Evolutionary conservation across 2,797 vertebrate genomes (phyloP).

Genomic region (Protosalanx chinensis): DNA sequence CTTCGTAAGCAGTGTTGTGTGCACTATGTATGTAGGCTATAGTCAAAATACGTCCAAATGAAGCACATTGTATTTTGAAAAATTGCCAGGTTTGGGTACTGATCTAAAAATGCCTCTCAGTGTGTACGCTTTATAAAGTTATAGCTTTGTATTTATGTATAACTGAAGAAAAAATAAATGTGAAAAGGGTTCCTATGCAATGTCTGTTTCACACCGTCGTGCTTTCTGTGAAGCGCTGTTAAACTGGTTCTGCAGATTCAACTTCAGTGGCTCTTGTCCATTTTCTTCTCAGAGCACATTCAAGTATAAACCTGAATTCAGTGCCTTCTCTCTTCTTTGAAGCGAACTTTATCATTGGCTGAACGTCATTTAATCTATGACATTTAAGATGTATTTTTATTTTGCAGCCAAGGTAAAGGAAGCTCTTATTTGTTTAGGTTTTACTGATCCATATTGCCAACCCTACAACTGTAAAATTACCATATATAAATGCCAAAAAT

Average conservation of each 20-base stretch:
- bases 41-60: slow-evolving; percentile 40
- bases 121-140: slow-evolving; percentile 44
- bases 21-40: slow-evolving; percentile 53
- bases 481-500: slow-evolving; percentile 52
- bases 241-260: slow-evolving; percentile 23
- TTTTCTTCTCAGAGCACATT: slow-evolving; percentile 22
- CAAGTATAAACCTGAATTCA: slow-evolving; percentile 26
- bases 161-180: slow-evolving; percentile 60
- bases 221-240: slow-evolving; percentile 43
- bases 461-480: slow-evolving; percentile 70
- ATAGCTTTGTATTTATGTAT: slow-evolving; percentile 57
- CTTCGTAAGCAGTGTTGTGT: slow-evolving; percentile 50
- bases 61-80: slow-evolving; percentile 53
- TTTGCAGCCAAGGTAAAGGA: slow-evolving; percentile 56
- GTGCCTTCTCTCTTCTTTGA: slow-evolving; percentile 65
- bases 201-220: slow-evolving; percentile 36
- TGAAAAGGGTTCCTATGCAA: slow-evolving; percentile 69
- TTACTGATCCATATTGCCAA: slow-evolving; percentile 55
- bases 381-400: slow-evolving; percentile 30
- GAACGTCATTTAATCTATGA: slow-evolving; percentile 27
- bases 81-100: slow-evolving; percentile 53
- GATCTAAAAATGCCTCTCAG: slow-evolving; percentile 46
- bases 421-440: slow-evolving; percentile 58
- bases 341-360: slow-evolving; percentile 53
- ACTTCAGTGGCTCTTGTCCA: slow-evolving; percentile 33